Base-by-base conservation (phyloP, 2,113 vertebrate genomes). In the Archilochus colubris region DNA sequence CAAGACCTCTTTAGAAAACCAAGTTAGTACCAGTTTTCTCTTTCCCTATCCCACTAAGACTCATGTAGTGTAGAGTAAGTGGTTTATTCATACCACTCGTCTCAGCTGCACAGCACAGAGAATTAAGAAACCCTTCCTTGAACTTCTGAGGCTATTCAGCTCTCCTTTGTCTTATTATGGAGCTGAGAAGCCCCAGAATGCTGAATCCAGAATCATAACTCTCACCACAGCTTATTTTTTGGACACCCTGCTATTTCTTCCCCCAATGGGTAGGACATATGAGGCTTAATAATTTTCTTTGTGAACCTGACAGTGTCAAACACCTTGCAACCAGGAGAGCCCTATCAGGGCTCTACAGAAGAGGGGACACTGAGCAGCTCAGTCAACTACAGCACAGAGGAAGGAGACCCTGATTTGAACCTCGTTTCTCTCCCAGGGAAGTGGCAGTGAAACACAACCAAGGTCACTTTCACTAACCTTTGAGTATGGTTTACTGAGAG, bases 321-420 rank as follows among this genome's bases (percentile, higher is more conserved):
- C 10, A 54, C 10, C 15, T 43, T 62, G 53, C n/a, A 76, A 40
- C 3, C 31, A 77, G 58, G 9, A 63, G 72, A 76, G 8, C 25
- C 18, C 50, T 51, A 20, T 25, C 30, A 30, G 46, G 54, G 36
- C 10, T 38, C 8, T 44, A 24, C 55, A 62, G 23, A 0, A 0
- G 19, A 0, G 7, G 16, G 31, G 8, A 30, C 14, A 28, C 0
- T 0, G 0, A 0, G 0, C 16, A 12, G 14, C 38, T n/a, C 1
- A 2, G 43, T 8, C n/a, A 80, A 80, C 53, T 58, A 17, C 0
- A 0, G 62, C 30, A 25, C 3, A 1, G 54, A 77, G 38, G 7
- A 88, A 48, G 3, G 14, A 61, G 58, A 53, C 20, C 33, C 24
- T 30, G 12, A 13, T 4, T 0, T 6, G 12, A 33, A 19, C 6